Base-by-base conservation (phyloP, 2,797 vertebrate genomes). In the Buphagus erythrorhynchus region DNA sequence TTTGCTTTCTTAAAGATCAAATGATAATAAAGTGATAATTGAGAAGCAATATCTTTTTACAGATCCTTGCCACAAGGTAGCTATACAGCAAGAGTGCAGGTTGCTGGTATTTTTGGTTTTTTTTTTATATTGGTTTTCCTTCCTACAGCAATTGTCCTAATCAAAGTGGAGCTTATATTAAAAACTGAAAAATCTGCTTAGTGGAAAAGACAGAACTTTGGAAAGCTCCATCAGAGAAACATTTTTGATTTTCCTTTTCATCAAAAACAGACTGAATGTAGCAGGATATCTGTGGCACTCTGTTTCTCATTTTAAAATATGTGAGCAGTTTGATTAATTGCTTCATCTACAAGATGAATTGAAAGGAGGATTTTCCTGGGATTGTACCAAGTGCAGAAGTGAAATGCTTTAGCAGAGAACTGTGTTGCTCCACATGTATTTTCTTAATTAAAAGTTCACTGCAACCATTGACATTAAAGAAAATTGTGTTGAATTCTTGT, bases 291-390 rank as follows among this genome's bases (percentile, higher is more conserved):
- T 68, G n/a, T 17, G 4, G 10, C 52, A 75, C 17, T 65, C 52
- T 76, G 49, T 51, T 91, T 86, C 58, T 84, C 76, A 29, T 81
- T 95, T 96, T 82, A 91, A 97, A 93, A 95, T 81, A 43, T 52
- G 74, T 76, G 68, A 96, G 54, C 29, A 66, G 40, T 51, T 79
- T 90, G 86, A 89, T 95, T 84, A 96, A 96, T 92, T 35, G 43
- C 76, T 95, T 86, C 11, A 14, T 84, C 66, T 90, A 51, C 29
- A 19, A 81, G 77, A 91, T 31, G 3, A 95, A 83, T 33, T 40
- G 58, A 59, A 94, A 68, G 77, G 17, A 86, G 9, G 35, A 38
- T 89, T 94, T 95, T 95, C 20, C 48, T 66, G 59, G 36, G 45
- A 72, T 49, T 45, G 8, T 57, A 90, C 35, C 35, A 75, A 91